Base-by-base conservation (phyloP, 2,888 invertebrate genomes). In the Epsilonema sp. region DNA sequence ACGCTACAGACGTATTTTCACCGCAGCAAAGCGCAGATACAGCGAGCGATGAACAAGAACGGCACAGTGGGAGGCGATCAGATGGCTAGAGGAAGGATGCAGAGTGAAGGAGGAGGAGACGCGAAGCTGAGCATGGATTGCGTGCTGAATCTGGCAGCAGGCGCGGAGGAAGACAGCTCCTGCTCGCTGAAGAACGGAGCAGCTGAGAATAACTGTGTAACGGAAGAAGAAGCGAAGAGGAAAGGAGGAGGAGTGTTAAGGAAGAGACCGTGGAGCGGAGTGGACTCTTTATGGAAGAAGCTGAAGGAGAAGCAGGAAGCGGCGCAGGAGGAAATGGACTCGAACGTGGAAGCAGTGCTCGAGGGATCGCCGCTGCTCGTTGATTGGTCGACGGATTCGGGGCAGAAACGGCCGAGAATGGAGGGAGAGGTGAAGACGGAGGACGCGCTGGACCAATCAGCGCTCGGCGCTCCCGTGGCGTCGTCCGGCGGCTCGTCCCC, bases 1-100 rank as follows among this genome's bases (percentile, higher is more conserved):
- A 51, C 51, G 24, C 39, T 51, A 22, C 51, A 51, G 40, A 51
- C 51, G 21, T 51, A 51, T 42, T 51, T 43, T 36, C 51, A 51
- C 40, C 49, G 51, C n/a, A 5, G 44, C 2, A 24, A 49, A 13
- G 43, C 42, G 42, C 42, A 31, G 37, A 22, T 47, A 8, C 22
- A 8, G 25, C 37, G 26, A 2, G 44, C n/a, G 22, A 3, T 21
- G 25, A 19, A 2, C 26, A 31, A 31, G 31, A n/a, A n/a, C n/a
- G n/a, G n/a, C n/a, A n/a, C n/a, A n/a, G n/a, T n/a, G n/a, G n/a
- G n/a, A n/a, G n/a, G n/a, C n/a, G n/a, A n/a, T n/a, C n/a, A n/a
- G n/a, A n/a, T n/a, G n/a, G n/a, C n/a, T n/a, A n/a, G n/a, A n/a
- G n/a, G n/a, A n/a, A n/a, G n/a, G n/a, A n/a, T n/a, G n/a, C n/a